Base-by-base conservation (phyloP, 2,797 vertebrate species). In the Hyperoplus immaculatus region DNA sequence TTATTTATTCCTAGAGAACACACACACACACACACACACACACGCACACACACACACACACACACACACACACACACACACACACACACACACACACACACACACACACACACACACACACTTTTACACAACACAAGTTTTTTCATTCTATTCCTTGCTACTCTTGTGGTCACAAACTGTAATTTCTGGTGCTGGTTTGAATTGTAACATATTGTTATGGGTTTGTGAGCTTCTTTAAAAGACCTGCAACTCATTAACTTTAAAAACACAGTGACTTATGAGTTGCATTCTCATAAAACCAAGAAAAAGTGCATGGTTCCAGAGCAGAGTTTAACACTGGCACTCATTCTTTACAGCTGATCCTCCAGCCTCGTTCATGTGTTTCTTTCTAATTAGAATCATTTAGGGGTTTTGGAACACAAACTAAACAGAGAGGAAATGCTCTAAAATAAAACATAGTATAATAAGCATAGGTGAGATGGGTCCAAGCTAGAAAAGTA, bases 171-270 rank as follows among this genome's bases (percentile, higher is more conserved):
- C 9, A 79, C 9, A 66, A 47, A 46, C 13, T 56, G 29, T 16
- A 55, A 53, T 70, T 29, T 11, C 29, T 55, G 55, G 16, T 56
- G 10, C 16, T 55, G 21, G 8, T 72, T 70, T 82, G 60, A 80
- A 78, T 79, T 80, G 51, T 16, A 29, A 3, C 8, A 15, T 46
- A 14, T 14, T 50, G 87, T 90, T 84, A 89, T 82, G 43, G 29
- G 41, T 83, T 79, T 60, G 79, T 57, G 45, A 76, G 69, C 64
- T 82, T 80, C 65, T 74, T 69, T 82, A 81, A 68, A 75, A 38
- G 2, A 67, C 75, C 66, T 80, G 85, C 82, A 74, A 89, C 77
- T 88, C 69, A 87, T 89, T 89, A 86, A 88, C 84, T 78, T 67
- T 54, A 62, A 72, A 29, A 77, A 80, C 18, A 45, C 45, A 29